phyloP scores from a whole-genome alignment of 92 coral and sea anemone species.

The Scolanthus callimorphus region DNA sequence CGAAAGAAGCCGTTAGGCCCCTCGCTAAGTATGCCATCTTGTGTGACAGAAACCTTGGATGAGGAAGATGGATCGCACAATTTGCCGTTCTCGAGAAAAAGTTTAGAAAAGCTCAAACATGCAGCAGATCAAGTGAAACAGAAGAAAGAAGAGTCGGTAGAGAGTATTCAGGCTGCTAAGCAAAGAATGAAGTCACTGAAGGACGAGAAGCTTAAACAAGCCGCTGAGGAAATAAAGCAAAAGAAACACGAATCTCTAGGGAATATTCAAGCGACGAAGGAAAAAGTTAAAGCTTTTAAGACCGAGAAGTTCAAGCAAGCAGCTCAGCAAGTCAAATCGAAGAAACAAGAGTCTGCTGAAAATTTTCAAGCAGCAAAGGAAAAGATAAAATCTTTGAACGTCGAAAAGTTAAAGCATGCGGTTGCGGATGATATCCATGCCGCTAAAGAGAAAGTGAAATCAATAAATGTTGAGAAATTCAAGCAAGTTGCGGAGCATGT shows the following conservation, averaged over 20 bases:
- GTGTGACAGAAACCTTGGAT: constrained; percentile 22
- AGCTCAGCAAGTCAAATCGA: constrained; percentile 1
- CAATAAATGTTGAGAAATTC: constrained; percentile 2
- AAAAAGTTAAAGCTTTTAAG: not conserved
- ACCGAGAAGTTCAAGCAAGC: constrained; percentile 11
- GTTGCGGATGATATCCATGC: too few relatives aligned
- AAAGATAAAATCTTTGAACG: constrained; percentile 5
- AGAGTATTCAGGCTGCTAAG: constrained; percentile 18
- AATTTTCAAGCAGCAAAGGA: constrained; percentile 15
- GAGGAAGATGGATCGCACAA: constrained; percentile 17
- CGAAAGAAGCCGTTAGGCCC: constrained; percentile 10
- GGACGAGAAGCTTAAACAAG: constrained; percentile 5
- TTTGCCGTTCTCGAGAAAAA: constrained; percentile 26
- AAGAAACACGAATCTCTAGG: not conserved
- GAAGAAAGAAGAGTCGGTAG: constrained; percentile 15
- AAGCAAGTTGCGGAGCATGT: constrained; percentile 11
- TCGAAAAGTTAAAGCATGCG: constrained; percentile 8
- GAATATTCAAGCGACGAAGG: not conserved
- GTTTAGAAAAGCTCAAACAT: constrained; percentile 32
- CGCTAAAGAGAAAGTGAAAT: constrained; percentile 29
- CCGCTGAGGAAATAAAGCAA: not conserved
- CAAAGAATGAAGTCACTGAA: constrained; percentile 19
- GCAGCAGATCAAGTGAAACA: constrained; percentile 18
- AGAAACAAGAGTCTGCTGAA: constrained; percentile 8
- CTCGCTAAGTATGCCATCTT: not conserved